These are phyloP conservation scores for Echiichthys vipera DNA, from an alignment of 2,797 vertebrate species.

Conservation along the genomic window DNA sequence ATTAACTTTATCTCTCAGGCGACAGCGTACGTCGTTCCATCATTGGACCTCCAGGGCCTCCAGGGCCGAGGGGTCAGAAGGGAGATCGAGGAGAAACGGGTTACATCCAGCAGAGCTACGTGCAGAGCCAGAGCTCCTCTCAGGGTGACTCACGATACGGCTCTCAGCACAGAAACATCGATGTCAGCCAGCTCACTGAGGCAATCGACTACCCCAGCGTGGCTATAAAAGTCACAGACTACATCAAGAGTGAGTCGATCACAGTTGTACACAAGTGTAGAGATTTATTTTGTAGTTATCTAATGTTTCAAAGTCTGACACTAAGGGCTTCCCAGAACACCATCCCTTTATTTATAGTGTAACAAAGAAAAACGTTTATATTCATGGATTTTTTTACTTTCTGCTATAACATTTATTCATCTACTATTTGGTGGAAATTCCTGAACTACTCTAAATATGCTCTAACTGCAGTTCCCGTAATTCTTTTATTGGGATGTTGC, in stretches of 20 bases:
- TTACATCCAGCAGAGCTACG: conserved; percentile 52
- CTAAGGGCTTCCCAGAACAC: neutral
- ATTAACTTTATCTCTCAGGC: conserved; percentile 76
- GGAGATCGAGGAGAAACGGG: conserved; percentile 88
- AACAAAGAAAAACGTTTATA: too few species aligned
- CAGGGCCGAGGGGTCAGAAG: conserved; percentile 88
- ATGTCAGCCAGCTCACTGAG: conserved; percentile 65
- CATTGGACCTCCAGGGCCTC: conserved; percentile 83
- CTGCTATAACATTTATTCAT: too few species aligned
- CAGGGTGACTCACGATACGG: conserved; percentile 46
- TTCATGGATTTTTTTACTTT: too few species aligned
- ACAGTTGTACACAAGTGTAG: neutral
- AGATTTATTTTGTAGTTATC: neutral
- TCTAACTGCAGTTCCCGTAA: neutral
- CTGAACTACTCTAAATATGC: neutral
- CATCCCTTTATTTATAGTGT: too few species aligned
- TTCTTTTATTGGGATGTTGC: neutral
- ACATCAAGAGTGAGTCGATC: conserved; percentile 90
- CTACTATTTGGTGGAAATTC: neutral
- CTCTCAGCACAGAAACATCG: conserved; percentile 36
- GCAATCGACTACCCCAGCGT: conserved; percentile 91
- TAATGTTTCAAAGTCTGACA: neutral
- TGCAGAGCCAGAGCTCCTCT: conserved; percentile 52
- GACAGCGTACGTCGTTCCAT: conserved; percentile 88
- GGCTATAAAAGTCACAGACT: conserved; percentile 91